Evolutionary conservation across 2,113 vertebrate species (phyloP), one percentile per base, ranked within the genome.

Genomic region (Salvelinus sp.): DNA sequence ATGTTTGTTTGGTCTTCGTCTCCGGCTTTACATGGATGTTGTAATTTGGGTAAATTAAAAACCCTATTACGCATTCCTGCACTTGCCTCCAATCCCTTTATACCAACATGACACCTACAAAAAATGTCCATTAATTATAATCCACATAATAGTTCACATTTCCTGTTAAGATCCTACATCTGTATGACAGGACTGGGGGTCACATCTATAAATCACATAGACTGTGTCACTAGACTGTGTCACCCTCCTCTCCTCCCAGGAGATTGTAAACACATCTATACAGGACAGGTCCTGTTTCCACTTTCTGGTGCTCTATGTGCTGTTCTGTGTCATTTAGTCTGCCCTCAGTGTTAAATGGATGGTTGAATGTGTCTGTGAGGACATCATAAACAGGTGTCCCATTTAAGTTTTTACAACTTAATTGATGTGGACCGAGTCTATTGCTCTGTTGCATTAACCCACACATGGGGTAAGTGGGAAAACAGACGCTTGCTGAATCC

Each of bases 361-460:
- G 54, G 22, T 62, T 65, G 48, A 75, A 68, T 64, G 71, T 69
- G 47, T 64, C 73, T 74, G 58, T 6, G 13, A 69, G 77, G 84
- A 83, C 69, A 48, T 69, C 75, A 73, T 73, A 79, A 86, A 78
- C 88, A 87, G 86, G 83, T 89, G 87, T 65, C 75, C 70, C 76
- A 22, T 73, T 74, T 70, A 65, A 77, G 64, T 72, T 69, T 83
- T 80, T 70, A 70, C 72, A 18, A 69, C 78, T 68, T 76, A 71
- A 86, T 68, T 82, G 73, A 66, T 27, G 22, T 71, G 70, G 72
- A 80, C 57, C 38, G 23, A 73, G 76, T 77, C 73, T 74, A 69
- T 63, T 27, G 47, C 14, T 47, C 12, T 65, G 57, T 71, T 57
- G 64, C 73, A 48, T 75, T 25, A 63, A 80, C 66, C 72, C 74